Conservation (phyloP, 2,113 vertebrate genomes). For the Columba livia region DNA sequence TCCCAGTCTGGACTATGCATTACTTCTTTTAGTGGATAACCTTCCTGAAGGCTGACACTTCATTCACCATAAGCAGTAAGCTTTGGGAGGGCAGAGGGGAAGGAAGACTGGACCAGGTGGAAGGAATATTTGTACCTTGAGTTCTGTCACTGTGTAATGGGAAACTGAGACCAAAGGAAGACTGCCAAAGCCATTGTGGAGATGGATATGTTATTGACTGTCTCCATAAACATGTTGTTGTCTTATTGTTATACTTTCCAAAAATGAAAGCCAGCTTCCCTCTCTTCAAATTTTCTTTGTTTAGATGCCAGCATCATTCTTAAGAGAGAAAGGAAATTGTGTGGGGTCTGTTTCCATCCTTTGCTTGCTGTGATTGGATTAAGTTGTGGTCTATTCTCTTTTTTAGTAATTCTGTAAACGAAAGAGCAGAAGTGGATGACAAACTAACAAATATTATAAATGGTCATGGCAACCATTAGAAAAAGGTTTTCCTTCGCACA, state of each 20-base stretch:
- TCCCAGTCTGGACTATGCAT: fast-evolving
- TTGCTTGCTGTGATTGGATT: not conserved
- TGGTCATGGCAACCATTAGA: not conserved
- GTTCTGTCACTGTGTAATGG: not conserved
- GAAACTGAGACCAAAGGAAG: not conserved
- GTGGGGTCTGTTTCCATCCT: slow-evolving; percentile 28
- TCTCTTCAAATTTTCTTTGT: slow-evolving; percentile 14
- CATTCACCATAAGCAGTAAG: not conserved
- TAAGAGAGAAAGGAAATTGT: not conserved
- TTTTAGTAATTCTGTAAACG: not conserved
- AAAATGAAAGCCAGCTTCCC: slow-evolving; percentile 34
- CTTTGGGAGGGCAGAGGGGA: not conserved
- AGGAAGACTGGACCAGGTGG: not conserved
- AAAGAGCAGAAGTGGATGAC: not conserved
- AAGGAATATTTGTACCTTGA: not conserved
- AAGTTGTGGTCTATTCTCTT: not conserved
- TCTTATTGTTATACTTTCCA: slow-evolving; percentile 6
- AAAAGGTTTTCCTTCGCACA: not conserved
- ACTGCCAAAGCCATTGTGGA: not conserved
- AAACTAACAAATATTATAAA: slow-evolving; percentile 11
- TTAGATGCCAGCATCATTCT: not conserved
- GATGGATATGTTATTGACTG: slow-evolving; percentile 1
- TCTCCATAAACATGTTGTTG: not conserved
- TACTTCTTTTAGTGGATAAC: not conserved
- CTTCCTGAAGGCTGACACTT: not conserved